A percentile compares a stretch with the other conserved stretches of the same genome.
Conservation (phyloP, 2,888 invertebrate genomes). For the Mimumesa dahlbomi region DNA sequence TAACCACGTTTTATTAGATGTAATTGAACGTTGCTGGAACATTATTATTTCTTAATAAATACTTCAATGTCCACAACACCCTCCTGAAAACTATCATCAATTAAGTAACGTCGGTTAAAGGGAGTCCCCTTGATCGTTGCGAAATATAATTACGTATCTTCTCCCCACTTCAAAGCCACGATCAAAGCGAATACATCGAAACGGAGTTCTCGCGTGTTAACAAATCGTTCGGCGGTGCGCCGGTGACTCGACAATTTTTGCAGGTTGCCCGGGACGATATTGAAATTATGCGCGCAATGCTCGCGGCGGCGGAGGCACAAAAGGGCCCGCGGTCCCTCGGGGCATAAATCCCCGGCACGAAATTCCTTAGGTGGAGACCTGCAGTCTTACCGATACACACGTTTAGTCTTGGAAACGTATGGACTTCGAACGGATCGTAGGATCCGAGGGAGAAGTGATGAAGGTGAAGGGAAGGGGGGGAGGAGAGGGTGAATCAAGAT, state of each 20-base stretch:
- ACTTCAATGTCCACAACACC: no score
- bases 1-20: no score
- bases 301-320: slow-evolving; percentile 56
- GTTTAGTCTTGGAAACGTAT: slow-evolving; percentile 41
- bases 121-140: no score
- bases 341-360: slow-evolving; percentile 58
- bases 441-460: slow-evolving; percentile 14
- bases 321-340: slow-evolving; percentile 32
- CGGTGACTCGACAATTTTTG: slow-evolving; percentile 33
- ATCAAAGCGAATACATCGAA: no score
- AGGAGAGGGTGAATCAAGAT: slow-evolving; percentile 49
- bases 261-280: slow-evolving; percentile 49
- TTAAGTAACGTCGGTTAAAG: no score
- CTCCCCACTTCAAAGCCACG: no score
- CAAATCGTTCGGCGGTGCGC: slow-evolving; percentile 21
- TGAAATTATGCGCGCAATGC: slow-evolving; percentile 63
- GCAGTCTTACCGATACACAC: slow-evolving; percentile 36
- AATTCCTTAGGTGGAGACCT: slow-evolving; percentile 44
- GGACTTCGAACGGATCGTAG: slow-evolving; percentile 14
- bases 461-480: background rate
- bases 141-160: no score
- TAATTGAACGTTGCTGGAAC: no score
- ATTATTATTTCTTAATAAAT: no score
- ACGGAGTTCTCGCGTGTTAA: slow-evolving; percentile 7
- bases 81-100: no score